These are phyloP conservation scores for Conopomorpha cramerella DNA, from an alignment of 1,140 invertebrate genomes.

Conservation along the genomic window DNA sequence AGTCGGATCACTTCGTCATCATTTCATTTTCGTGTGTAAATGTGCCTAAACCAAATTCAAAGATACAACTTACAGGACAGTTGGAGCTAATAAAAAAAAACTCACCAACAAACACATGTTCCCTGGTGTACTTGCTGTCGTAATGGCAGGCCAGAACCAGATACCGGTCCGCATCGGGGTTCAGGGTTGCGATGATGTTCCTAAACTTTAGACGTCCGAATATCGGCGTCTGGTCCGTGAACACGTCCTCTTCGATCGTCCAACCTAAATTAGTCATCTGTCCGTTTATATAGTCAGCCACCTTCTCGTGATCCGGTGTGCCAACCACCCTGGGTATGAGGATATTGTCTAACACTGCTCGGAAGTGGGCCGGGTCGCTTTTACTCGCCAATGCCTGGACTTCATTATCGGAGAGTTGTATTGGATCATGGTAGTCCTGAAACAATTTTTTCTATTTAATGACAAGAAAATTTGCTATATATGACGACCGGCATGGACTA, in stretches of 20 bases:
- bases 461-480: too few species aligned
- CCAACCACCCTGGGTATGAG: constrained; percentile 77
- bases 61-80: too few species aligned
- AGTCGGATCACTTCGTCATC: too few species aligned
- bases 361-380: constrained; percentile 66
- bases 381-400: constrained; percentile 62
- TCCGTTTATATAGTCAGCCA: constrained; percentile 73
- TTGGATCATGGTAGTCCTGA: constrained; percentile 62
- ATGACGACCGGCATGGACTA: too few species aligned
- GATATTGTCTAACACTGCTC: constrained; percentile 70
- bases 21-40: too few species aligned
- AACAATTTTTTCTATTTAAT: too few species aligned
- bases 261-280: constrained; percentile 72
- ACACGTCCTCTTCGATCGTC: constrained; percentile 77
- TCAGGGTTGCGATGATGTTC: constrained; percentile 84
- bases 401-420: constrained; percentile 55
- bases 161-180: constrained; percentile 79
- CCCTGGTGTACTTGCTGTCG: constrained; percentile 86
- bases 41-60: too few species aligned
- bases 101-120: constrained; percentile 79
- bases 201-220: constrained; percentile 76
- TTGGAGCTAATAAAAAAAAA: too few species aligned
- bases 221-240: constrained; percentile 73
- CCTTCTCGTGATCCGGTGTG: constrained; percentile 67
- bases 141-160: constrained; percentile 93